Conservation (phyloP, 2,888 invertebrate genomes). For the Cheilosia grossa region DNA sequence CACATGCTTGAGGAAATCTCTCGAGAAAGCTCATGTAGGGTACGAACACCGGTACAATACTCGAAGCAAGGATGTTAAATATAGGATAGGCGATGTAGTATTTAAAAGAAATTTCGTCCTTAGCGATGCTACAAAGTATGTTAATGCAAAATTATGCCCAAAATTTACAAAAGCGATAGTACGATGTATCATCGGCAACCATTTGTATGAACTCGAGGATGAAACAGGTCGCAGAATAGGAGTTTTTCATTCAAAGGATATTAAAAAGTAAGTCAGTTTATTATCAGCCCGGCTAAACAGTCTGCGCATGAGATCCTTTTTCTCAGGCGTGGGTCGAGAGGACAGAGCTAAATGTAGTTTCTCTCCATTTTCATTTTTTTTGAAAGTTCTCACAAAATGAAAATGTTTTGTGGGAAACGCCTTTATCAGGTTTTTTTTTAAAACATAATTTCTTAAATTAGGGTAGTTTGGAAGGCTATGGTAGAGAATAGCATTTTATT, state of each 20-base stretch:
- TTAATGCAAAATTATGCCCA: not conserved
- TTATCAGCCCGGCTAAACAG: not conserved
- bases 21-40: too few species aligned
- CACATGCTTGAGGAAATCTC: too few species aligned
- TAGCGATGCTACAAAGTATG: not conserved
- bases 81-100: not conserved
- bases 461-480: too few species aligned
- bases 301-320: not conserved
- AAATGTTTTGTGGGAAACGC: too few species aligned
- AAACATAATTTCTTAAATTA: too few species aligned
- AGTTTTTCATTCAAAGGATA: not conserved
- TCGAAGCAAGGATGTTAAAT: not conserved
- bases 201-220: not conserved
- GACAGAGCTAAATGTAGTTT: too few species aligned
- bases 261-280: not conserved
- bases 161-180: not conserved
- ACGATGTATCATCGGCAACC: not conserved
- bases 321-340: too few species aligned
- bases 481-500: too few species aligned
- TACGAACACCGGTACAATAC: slow-evolving; percentile 14
- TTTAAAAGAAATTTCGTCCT: not conserved
- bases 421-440: too few species aligned
- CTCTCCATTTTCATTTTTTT: too few species aligned
- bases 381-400: too few species aligned
- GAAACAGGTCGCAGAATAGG: not conserved